Evolutionary conservation across 1,140 invertebrate species (phyloP), one percentile per base, ranked within the genome.

Genomic region (Calephelis virginiensis): DNA sequence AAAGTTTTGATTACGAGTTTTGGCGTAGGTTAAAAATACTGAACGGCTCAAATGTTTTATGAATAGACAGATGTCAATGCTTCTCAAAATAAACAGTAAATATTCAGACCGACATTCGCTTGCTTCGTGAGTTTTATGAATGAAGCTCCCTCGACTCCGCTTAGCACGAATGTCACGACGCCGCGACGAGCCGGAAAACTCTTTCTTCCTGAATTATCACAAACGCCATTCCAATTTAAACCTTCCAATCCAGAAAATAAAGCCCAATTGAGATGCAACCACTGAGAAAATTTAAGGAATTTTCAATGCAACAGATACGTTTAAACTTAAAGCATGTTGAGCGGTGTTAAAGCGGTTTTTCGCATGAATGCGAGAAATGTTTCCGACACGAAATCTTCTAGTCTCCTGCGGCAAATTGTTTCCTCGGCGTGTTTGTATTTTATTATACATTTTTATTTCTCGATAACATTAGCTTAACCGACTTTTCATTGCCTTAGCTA

Each of bases 381-480:
- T 72, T 73, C 73, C 71, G 76, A 75, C 77, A 84, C 87, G 82
- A 89, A 88, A 90, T 90, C 88, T 90, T 90, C 82, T 85, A 85
- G 85, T 89, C 86, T 90, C 84, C 79, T 76, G 86, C 86, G 88
- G 88, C 85, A 89, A 91, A 91, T 91, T 91, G 86, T 91, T 91
- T 91, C 86, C 89, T 89, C 86, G 77, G 82, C 81, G 82, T 90
- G 86, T 89, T 90, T 89, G 85, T 89, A 91, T 91, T 91, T 91
- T 91, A 91, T 89, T 91, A 91, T 91, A 91, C 89, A 89, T 91
- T 91, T 91, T 91, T 91, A 91, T 89, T 89, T 84, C 86, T 82
- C 89, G 89, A 91, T 91, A 91, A 91, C 89, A 91, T 91, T 91
- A 91, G 89, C 89, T 89, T 91, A 91, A 91, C 89, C 86, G 89